Evolutionary conservation across 1,140 invertebrate species (phyloP).

Genomic region (Rhagoletis zephyria): DNA sequence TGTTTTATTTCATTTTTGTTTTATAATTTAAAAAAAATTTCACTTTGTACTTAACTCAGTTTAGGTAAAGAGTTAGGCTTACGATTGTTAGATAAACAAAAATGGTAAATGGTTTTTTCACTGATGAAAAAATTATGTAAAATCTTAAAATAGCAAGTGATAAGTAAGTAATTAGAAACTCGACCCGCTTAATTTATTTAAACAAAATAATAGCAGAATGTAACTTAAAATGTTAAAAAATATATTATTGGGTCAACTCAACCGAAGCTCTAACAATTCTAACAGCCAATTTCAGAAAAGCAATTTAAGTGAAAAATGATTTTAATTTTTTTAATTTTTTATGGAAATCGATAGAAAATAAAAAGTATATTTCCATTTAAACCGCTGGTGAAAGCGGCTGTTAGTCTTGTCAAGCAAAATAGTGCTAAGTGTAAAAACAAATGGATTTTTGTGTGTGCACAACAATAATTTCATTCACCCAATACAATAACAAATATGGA

Average conservation of each 20-base stretch:
- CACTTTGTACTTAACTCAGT: conserved; percentile 36
- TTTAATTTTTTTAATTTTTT: too few relatives aligned
- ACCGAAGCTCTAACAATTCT: not conserved
- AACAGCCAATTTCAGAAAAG: not conserved
- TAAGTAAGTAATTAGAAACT: not conserved
- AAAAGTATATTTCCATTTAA: too few relatives aligned
- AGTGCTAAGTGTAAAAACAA: conserved; percentile 8
- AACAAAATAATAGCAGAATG: not conserved
- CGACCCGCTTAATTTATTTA: not conserved
- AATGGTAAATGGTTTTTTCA: not conserved
- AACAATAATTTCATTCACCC: not conserved
- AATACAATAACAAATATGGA: not conserved
- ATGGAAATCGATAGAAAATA: too few relatives aligned
- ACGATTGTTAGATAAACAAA: not conserved
- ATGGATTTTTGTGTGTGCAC: not conserved
- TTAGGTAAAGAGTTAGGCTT: not conserved
- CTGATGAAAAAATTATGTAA: not conserved
- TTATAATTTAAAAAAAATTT: not conserved
- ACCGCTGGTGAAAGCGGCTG: too few relatives aligned
- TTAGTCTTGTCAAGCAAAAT: conserved; percentile 11
- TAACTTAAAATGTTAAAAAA: not conserved
- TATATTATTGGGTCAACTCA: not conserved
- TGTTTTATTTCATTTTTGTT: conserved; percentile 4
- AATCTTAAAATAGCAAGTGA: not conserved
- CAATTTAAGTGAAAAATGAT: too few relatives aligned